These are phyloP conservation scores for Chromis chromis DNA, from an alignment of 2,797 vertebrate genomes.

Conservation along the genomic window DNA sequence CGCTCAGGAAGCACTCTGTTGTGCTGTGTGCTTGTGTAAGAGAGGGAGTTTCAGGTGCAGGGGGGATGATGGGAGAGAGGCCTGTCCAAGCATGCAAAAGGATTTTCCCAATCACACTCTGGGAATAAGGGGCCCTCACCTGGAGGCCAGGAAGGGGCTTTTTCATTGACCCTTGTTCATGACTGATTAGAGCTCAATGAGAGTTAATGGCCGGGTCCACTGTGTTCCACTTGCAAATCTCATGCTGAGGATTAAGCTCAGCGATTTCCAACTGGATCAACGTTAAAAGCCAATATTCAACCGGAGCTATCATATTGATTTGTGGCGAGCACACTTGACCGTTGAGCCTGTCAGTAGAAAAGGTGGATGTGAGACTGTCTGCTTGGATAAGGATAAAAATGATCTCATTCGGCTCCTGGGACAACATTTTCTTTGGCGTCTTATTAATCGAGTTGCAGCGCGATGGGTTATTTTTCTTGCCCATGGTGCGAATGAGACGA, in stretches of 20 bases:
- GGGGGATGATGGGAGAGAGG: constrained; percentile 42
- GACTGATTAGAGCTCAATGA: constrained; percentile 29
- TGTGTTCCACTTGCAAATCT: constrained; percentile 4
- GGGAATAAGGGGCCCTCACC: constrained; percentile 35
- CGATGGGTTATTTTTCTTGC: constrained; percentile 60
- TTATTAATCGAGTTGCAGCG: constrained; percentile 42
- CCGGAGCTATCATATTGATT: background rate
- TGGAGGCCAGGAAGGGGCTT: constrained; percentile 43
- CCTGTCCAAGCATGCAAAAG: constrained; percentile 74
- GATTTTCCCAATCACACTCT: constrained; percentile 52
- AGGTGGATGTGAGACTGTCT: constrained; percentile 11
- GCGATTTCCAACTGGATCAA: background rate
- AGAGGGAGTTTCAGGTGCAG: constrained; percentile 70
- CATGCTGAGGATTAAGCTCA: background rate
- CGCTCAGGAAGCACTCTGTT: constrained; percentile 75
- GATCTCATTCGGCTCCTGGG: constrained; percentile 30
- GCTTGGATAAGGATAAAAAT: constrained; percentile 41
- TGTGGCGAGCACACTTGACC: background rate
- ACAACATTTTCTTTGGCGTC: constrained; percentile 59
- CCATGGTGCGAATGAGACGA: constrained; percentile 54
- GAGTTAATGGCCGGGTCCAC: constrained; percentile 1
- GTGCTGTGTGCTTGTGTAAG: constrained; percentile 60
- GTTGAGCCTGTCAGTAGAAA: background rate
- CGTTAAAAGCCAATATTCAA: background rate
- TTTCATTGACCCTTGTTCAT: constrained; percentile 45